Base-by-base conservation (phyloP, 2,888 invertebrate genomes). In the Sylvicola cinctus region DNA sequence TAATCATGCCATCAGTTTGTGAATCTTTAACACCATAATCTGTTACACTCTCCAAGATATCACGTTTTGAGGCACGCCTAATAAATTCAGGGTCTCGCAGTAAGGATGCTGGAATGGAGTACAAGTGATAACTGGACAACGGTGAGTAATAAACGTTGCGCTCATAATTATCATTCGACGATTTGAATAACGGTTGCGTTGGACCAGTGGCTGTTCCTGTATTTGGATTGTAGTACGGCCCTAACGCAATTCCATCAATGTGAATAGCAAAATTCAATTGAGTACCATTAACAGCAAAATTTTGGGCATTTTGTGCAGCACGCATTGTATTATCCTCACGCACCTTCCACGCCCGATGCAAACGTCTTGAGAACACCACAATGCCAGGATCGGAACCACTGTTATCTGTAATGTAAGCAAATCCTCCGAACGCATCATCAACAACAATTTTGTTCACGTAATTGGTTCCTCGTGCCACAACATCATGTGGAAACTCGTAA, bases 391-490 rank as follows among this genome's bases (percentile, higher is more conserved):
- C 73, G 1, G 58, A 56, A 2, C 63, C 65, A 46, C 70, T 69
- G 45, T 70, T 72, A 52, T 78, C 79, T 2, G 74, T 73, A 26
- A 79, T 77, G 46, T 77, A 79, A 2, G 75, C 77, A 47, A 65
- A 70, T 17, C 64, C 65, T 15, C 65, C 63, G 45, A 72, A 72
- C 36, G 71, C 69, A 47, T 71, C 66, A 46, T 78, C 78, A 16
- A 80, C 58, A 2, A 77, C 79, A 31, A 80, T 61, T 48, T 79
- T 79, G 47, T 76, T 76, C 31, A 80, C 52, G 43, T 71, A 70
- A 25, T 33, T 33, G 26, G 62, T 63, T 28, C 64, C 63, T 1
- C 57, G 55, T 15, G 64, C 61, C 2, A 70, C 68, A 7, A 74
- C 66, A 16, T 66, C 61, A 6, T 61, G 46, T 0, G 77, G 70